phyloP scores from a whole-genome alignment of 2,113 vertebrate genomes.

The Antennarius striatus region DNA sequence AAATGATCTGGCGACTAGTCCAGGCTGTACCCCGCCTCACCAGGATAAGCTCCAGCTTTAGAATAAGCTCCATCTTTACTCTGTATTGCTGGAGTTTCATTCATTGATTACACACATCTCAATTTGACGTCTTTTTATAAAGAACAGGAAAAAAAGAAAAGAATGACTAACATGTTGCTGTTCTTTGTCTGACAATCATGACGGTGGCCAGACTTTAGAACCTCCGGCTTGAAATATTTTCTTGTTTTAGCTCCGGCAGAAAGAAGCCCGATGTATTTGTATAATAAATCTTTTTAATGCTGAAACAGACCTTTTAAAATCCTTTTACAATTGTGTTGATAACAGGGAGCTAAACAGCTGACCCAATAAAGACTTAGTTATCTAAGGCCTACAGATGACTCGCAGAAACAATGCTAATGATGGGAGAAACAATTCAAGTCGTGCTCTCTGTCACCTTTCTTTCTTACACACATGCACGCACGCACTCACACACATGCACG shows the following conservation, averaged over 20 bases:
- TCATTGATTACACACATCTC: too few species aligned
- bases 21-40: too few species aligned
- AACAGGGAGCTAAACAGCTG: conserved; percentile 41
- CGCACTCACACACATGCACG: too few species aligned
- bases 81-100: too few species aligned
- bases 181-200: not conserved
- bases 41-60: too few species aligned
- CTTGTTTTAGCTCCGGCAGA: not conserved
- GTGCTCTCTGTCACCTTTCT: too few species aligned
- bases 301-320: conserved; percentile 53
- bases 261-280: conserved; percentile 8
- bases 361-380: conserved; percentile 44
- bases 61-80: too few species aligned
- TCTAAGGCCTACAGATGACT: conserved; percentile 49
- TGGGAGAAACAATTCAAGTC: conserved; percentile 3
- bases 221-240: conserved; percentile 3
- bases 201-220: not conserved
- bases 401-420: conserved; percentile 34
- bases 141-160: too few species aligned
- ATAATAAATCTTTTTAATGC: conserved; percentile 44
- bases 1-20: too few species aligned
- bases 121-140: too few species aligned
- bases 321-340: conserved; percentile 29
- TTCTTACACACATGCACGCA: too few species aligned
- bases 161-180: too few species aligned